Evolutionary conservation across 2,797 vertebrate species (phyloP).

Genomic region (Rhinatrema bivittatum): DNA sequence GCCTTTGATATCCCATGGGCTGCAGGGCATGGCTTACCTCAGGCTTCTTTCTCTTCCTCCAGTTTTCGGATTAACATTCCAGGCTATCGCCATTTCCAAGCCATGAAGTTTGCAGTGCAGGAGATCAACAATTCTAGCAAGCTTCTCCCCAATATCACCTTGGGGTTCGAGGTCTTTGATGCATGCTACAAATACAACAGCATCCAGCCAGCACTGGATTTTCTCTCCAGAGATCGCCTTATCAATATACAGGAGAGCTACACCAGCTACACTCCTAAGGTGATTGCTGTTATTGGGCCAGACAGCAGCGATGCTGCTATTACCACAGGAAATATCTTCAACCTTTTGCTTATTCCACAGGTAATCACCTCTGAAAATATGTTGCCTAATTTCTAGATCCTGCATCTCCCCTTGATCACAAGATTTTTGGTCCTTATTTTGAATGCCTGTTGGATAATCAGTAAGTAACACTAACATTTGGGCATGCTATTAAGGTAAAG

Average conservation of each 20-base stretch:
- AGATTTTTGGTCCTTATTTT: background rate
- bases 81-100: conserved; percentile 59
- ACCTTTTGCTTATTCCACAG: conserved; percentile 66
- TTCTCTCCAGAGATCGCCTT: conserved; percentile 29
- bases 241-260: conserved; percentile 21
- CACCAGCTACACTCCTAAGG: background rate
- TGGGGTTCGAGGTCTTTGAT: conserved; percentile 73
- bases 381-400: background rate
- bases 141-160: conserved; percentile 59
- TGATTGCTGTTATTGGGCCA: conserved; percentile 68
- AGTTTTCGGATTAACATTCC: conserved; percentile 23
- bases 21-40: too few relatives aligned
- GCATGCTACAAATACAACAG: conserved; percentile 50
- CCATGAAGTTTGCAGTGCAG: conserved; percentile 69
- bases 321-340: conserved; percentile 54
- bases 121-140: conserved; percentile 65
- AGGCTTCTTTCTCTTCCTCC: rapidly evolving
- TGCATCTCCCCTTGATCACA: too few relatives aligned
- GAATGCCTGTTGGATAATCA: too few relatives aligned
- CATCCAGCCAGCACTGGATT: conserved; percentile 51
- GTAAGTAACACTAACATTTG: rapidly evolving
- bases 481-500: background rate
- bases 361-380: conserved; percentile 26
- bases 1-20: too few relatives aligned
- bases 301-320: conserved; percentile 63